Evolutionary conservation across 1,140 invertebrate species (phyloP).

Genomic region (Cydia fagiglandana): DNA sequence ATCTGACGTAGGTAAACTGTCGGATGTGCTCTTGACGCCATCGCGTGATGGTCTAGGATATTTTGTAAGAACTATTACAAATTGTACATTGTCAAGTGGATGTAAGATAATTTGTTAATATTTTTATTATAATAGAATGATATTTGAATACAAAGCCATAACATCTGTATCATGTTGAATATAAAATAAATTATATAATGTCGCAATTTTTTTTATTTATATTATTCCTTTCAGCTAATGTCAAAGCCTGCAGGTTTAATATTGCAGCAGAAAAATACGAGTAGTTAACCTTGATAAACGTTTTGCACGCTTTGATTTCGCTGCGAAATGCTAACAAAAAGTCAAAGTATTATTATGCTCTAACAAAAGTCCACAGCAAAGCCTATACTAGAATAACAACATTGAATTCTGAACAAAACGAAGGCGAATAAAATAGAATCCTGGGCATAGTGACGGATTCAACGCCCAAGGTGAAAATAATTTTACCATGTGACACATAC

Average conservation of each 20-base stretch:
- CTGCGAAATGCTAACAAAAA: too few species aligned
- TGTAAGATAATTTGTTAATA: constrained; percentile 79
- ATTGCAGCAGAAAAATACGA: too few species aligned
- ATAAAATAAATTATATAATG: constrained; percentile 72
- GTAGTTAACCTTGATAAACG: neutral
- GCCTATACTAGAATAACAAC: too few species aligned
- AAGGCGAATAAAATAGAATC: too few species aligned
- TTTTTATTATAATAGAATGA: constrained; percentile 76
- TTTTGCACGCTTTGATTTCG: too few species aligned
- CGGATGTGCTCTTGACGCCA: constrained; percentile 44
- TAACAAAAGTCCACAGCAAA: too few species aligned
- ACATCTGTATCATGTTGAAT: constrained; percentile 78
- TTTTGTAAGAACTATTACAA: constrained; percentile 76
- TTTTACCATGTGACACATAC: too few species aligned
- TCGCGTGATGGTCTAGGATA: constrained; percentile 60
- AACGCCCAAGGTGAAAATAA: too few species aligned
- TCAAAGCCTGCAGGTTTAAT: neutral
- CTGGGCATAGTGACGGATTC: too few species aligned
- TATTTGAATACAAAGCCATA: constrained; percentile 77
- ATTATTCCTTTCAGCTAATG: neutral
- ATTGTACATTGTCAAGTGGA: constrained; percentile 77
- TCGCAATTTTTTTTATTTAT: constrained; percentile 35
- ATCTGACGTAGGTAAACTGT: neutral
- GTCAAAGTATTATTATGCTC: too few species aligned
- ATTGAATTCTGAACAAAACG: too few species aligned